These are phyloP conservation scores for Pegoplata infirma DNA, from an alignment of 2,888 invertebrate genomes.

Conservation along the genomic window DNA sequence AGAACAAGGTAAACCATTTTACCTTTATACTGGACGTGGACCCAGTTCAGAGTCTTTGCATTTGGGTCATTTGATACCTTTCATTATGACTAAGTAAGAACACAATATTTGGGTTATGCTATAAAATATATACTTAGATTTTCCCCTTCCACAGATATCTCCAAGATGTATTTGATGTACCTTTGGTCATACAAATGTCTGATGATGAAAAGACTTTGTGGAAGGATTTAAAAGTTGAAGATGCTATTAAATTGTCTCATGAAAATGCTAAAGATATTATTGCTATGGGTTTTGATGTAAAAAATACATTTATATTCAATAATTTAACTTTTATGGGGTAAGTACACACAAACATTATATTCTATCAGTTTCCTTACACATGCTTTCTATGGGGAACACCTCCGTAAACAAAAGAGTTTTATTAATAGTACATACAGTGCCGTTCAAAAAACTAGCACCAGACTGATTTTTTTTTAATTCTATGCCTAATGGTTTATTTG, in stretches of 20 bases:
- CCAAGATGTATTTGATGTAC: conserved; percentile 97
- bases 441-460: too few species aligned
- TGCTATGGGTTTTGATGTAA: conserved; percentile 94
- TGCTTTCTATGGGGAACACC: too few species aligned
- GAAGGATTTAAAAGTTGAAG: conserved; percentile 95
- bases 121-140: background rate
- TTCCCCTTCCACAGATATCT: conserved; percentile 86
- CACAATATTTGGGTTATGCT: background rate
- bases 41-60: conserved; percentile 98
- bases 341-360: conserved; percentile 74
- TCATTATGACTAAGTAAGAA: conserved; percentile 92
- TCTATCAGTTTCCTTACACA: too few species aligned
- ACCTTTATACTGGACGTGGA: conserved; percentile 97
- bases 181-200: conserved; percentile 96
- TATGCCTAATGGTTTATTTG: too few species aligned
- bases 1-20: conserved; percentile 96
- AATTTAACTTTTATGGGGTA: conserved; percentile 96
- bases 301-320: conserved; percentile 98
- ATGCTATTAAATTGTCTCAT: conserved; percentile 88
- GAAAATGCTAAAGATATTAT: conserved; percentile 99
- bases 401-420: too few species aligned
- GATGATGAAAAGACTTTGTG: conserved; percentile 99
- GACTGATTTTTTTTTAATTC: too few species aligned
- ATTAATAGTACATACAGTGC: too few species aligned
- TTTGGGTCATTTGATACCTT: conserved; percentile 97